phyloP scores from a whole-genome alignment of 2,888 invertebrate genomes.

The Prenolepis imparis region DNA sequence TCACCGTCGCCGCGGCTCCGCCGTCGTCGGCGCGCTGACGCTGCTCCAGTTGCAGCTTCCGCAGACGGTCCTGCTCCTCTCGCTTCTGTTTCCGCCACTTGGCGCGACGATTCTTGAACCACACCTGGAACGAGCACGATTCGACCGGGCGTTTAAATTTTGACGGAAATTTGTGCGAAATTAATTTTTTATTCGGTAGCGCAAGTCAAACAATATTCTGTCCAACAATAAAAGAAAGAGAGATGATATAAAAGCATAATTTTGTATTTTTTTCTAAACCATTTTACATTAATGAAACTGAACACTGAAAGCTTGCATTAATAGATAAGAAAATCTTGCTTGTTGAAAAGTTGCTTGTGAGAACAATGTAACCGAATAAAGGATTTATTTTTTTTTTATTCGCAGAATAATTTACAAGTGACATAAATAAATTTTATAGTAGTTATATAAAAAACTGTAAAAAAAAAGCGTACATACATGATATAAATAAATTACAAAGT shows the following conservation, averaged over 20 bases:
- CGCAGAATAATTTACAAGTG: neutral
- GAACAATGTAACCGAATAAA: constrained; percentile 1
- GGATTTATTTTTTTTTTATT: neutral
- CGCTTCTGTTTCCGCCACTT: constrained; percentile 99
- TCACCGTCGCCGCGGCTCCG: constrained; percentile 79
- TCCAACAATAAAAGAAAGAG: too few species aligned
- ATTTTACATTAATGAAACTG: neutral
- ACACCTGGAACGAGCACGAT: constrained; percentile 90
- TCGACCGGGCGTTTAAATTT: neutral
- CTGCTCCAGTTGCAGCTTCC: constrained; percentile 94
- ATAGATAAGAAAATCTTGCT: neutral
- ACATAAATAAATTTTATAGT: neutral
- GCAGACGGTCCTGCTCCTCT: constrained; percentile 93
- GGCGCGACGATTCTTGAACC: constrained; percentile 98
- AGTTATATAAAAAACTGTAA: neutral
- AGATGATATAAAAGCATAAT: neutral
- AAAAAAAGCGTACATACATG: neutral
- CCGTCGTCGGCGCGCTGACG: constrained; percentile 82
- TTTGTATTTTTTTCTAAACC: neutral
- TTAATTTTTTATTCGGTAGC: neutral
- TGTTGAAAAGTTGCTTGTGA: too few species aligned
- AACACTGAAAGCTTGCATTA: neutral
- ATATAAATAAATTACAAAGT: neutral
- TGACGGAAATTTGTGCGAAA: neutral
- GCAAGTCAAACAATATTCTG: neutral